Evolutionary conservation across 2,797 vertebrate genomes (phyloP), one percentile per base, ranked within the genome.

Genomic region (Onychomys arenicola): DNA sequence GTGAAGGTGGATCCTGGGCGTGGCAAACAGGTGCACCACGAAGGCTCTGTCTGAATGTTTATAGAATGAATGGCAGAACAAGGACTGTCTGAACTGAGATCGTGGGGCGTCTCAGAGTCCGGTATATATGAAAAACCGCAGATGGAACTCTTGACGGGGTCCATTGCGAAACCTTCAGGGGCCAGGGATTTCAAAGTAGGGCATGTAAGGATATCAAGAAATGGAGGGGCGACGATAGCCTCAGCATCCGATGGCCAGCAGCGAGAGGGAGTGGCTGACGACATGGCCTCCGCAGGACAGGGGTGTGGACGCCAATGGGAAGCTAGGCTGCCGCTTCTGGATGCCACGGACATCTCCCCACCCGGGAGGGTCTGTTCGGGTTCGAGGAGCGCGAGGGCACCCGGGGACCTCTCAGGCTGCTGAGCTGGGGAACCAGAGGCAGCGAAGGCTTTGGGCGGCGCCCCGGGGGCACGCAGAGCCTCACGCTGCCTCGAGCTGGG

Each of bases 71-170:
- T 6, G n/a, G 84, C 40, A 61, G 67, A 46, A 17, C 25, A 57
- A 43, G 71, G 73, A 59, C 4, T 34, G n/a, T 63, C 63, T 29
- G 49, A 46, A 25, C 0, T 7, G 78, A 69, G 78, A n/a, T 29
- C 83, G 17, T 7, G n/a, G 61, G 69, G 37, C 63, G 37, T 21
- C 7, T 83, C 88, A 16, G 16, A 10, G 87, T 21, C 76, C 27
- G 0, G 43, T 59, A 6, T 12, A 6, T 12, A 29, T 0, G 71
- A 11, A 0, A 11, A 34, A n/a, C n/a, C 21, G 34, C 29, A 5
- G 21, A 32, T 61, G 34, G 52, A 46, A 10, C 67, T 69, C 14
- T 57, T 25, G 90, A 34, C 65, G n/a, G 59, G 49, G 32, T 55
- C 34, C 84, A 0, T 17, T 65, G 17, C 0, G 71, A 63, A 76